These are phyloP conservation scores for Congeria kusceri DNA, from an alignment of 2,888 invertebrate species.

Conservation along the genomic window DNA sequence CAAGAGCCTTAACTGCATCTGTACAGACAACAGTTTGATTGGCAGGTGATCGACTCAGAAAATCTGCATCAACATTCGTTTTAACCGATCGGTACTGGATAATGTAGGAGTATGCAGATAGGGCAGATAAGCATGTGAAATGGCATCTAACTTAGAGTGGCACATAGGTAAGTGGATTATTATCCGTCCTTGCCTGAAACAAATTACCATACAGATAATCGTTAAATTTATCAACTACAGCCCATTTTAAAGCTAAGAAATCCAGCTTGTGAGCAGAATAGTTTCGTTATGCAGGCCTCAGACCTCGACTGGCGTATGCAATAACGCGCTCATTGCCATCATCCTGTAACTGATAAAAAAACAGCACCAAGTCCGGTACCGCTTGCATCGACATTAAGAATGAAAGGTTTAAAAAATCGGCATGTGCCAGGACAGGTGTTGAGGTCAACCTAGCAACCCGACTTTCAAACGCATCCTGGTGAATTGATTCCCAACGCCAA, in stretches of 20 bases:
- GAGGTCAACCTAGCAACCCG: not conserved
- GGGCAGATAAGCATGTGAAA: slow-evolving; percentile 10
- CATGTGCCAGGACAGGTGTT: slow-evolving; percentile 48
- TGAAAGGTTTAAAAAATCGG: slow-evolving; percentile 47
- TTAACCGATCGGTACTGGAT: not conserved
- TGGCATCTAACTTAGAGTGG: not conserved
- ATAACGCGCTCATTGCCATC: slow-evolving; percentile 16
- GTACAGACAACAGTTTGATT: slow-evolving; percentile 5
- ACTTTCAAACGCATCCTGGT: slow-evolving; percentile 3
- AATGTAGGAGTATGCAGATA: not conserved
- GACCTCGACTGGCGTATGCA: no score
- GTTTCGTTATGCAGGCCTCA: no score
- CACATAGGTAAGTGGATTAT: not conserved
- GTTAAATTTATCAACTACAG: no score
- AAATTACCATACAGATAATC: not conserved
- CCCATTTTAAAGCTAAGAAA: no score
- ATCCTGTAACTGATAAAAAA: slow-evolving; percentile 33
- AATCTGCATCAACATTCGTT: slow-evolving; percentile 16
- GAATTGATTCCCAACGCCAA: not conserved
- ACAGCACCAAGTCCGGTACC: slow-evolving; percentile 21
- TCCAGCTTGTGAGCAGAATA: no score
- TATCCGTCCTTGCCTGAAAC: not conserved
- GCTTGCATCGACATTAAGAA: slow-evolving; percentile 34
- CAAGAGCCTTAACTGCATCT: slow-evolving; percentile 1
- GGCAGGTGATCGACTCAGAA: not conserved